A percentile compares a stretch with the other conserved stretches of the same genome.
Conservation (phyloP, 2,113 vertebrate species). For the Mionectes macconnelli region DNA sequence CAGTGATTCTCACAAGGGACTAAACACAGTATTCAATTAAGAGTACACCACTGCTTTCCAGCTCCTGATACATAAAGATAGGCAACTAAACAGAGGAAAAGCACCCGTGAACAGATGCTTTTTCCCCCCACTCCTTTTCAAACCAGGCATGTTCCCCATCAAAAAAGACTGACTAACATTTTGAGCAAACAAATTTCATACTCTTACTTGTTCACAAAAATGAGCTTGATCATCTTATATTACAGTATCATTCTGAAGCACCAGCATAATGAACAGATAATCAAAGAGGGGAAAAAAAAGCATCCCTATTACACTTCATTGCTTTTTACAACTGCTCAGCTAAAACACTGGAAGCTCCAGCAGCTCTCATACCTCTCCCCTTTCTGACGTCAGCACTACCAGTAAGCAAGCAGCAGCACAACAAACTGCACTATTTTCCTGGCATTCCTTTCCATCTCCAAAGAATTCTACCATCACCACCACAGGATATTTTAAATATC, state of each 20-base stretch:
- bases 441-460: neutral
- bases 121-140: neutral
- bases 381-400: neutral
- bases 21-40: constrained; percentile 23
- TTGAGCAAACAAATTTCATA: constrained; percentile 31
- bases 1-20: neutral
- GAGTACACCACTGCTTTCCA: neutral
- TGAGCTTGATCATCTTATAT: constrained; percentile 1
- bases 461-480: neutral
- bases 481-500: neutral
- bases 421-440: neutral
- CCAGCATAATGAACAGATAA: constrained; percentile 5
- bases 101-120: constrained; percentile 20
- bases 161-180: constrained; percentile 32
- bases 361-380: neutral
- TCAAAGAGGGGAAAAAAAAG: constrained; percentile 10
- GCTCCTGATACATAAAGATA: neutral
- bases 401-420: neutral
- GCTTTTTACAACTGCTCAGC: constrained; percentile 30
- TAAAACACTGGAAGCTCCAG: neutral
- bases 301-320: constrained; percentile 3
- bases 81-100: neutral
- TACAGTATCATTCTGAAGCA: constrained; percentile 9
- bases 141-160: neutral
- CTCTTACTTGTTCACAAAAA: constrained; percentile 5